Conservation (phyloP, 2,113 vertebrate genomes). For the Pitta sordida region DNA sequence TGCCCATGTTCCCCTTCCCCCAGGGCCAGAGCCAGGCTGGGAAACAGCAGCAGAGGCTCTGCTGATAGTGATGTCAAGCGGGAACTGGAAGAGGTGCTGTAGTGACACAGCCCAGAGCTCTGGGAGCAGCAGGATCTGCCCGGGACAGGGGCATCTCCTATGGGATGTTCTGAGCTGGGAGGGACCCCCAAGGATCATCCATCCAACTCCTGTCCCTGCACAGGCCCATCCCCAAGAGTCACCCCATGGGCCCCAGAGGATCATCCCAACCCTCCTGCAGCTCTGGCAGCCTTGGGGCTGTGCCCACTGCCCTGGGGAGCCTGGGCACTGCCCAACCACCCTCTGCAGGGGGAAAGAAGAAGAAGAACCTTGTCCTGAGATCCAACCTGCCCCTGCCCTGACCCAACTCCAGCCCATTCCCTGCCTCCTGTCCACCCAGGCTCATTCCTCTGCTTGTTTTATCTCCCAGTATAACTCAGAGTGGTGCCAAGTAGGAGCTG, state of each 20-base stretch:
- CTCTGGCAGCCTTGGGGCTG: not conserved
- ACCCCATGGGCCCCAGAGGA: not conserved
- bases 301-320: not conserved
- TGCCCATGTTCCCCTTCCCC: not conserved
- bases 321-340: not conserved
- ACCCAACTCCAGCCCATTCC: not conserved
- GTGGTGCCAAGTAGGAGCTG: not conserved
- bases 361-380: not conserved
- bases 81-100: rapidly evolving
- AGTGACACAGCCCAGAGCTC: not conserved
- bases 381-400: not conserved
- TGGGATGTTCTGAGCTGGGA: not conserved
- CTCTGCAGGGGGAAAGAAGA: no score
- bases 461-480: rapidly evolving
- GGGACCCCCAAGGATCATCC: not conserved
- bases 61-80: not conserved
- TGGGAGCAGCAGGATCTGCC: not conserved
- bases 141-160: not conserved
- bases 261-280: not conserved
- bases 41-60: not conserved
- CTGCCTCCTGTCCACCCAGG: not conserved
- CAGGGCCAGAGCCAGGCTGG: not conserved
- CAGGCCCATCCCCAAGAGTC: not conserved
- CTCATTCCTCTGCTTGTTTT: rapidly evolving
- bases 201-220: rapidly evolving